Conservation (phyloP, 2,113 vertebrate genomes). For the Stigmatopora argus region DNA sequence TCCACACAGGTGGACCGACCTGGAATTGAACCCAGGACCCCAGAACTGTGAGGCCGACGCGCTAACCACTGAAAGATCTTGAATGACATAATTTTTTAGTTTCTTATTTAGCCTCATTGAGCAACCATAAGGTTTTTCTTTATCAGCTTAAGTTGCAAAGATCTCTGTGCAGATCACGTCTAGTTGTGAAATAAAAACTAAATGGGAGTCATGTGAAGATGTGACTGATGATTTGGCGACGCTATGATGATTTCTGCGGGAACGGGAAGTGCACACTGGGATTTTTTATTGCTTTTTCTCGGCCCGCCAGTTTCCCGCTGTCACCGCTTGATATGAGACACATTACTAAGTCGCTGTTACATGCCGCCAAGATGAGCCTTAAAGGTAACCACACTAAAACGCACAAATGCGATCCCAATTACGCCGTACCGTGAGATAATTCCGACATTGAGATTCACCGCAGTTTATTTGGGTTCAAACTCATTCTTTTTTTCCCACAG, state of each 20-base stretch:
- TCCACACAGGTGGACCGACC: too few species aligned
- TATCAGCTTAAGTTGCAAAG: not conserved
- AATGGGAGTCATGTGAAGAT: not conserved
- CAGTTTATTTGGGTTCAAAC: not conserved
- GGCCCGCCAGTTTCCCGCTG: not conserved
- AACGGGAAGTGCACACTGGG: constrained; percentile 1
- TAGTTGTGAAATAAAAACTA: not conserved
- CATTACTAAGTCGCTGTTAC: not conserved
- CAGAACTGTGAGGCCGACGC: too few species aligned
- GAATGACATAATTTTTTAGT: not conserved
- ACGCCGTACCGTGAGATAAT: not conserved
- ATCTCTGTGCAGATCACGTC: too few species aligned
- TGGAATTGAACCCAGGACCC: too few species aligned
- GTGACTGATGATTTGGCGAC: not conserved
- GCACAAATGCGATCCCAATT: not conserved
- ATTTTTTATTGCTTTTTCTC: constrained; percentile 3
- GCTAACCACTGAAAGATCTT: too few species aligned
- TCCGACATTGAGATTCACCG: not conserved
- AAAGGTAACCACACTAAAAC: not conserved
- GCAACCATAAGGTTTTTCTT: not conserved
- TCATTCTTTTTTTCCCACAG: not conserved
- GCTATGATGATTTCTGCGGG: not conserved
- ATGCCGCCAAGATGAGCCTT: not conserved
- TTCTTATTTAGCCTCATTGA: not conserved
- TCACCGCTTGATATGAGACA: not conserved